These are phyloP conservation scores for Mystacides longicornis DNA, from an alignment of 2,888 invertebrate genomes.

Conservation along the genomic window DNA sequence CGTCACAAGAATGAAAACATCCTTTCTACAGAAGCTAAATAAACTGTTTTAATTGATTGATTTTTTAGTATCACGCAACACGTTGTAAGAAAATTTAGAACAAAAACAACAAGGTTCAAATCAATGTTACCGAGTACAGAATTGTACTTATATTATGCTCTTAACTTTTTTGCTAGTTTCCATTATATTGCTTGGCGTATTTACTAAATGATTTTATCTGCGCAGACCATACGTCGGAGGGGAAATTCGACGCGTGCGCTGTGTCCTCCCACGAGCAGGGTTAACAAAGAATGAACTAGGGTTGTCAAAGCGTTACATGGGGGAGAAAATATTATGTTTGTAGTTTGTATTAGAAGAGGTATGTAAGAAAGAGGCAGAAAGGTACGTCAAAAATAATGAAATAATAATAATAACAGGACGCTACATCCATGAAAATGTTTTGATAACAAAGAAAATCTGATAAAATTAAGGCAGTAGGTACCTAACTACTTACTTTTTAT, in stretches of 20 bases:
- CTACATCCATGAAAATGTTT: too few relatives aligned
- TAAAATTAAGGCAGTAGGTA: too few relatives aligned
- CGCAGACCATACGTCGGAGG: constrained; percentile 7
- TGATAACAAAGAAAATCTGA: too few relatives aligned
- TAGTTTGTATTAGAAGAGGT: not conserved
- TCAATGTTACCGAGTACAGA: too few relatives aligned
- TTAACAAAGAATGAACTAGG: constrained; percentile 22
- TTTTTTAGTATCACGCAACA: constrained; percentile 1
- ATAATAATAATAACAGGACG: too few relatives aligned
- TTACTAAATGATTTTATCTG: not conserved
- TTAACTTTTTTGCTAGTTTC: not conserved
- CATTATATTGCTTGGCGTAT: not conserved
- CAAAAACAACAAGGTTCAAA: not conserved
- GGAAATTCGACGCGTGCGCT: constrained; percentile 18
- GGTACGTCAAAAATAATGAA: too few relatives aligned
- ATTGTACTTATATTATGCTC: too few relatives aligned
- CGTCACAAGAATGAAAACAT: too few relatives aligned
- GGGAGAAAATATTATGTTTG: not conserved
- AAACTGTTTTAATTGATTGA: not conserved
- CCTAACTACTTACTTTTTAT: too few relatives aligned
- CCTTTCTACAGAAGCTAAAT: not conserved
- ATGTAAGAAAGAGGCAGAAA: too few relatives aligned
- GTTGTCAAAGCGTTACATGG: constrained; percentile 7
- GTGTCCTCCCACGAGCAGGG: constrained; percentile 15
- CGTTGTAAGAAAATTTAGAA: not conserved